These are phyloP conservation scores for Brachyalestes nurse DNA, from an alignment of 2,797 vertebrate genomes.

Conservation along the genomic window DNA sequence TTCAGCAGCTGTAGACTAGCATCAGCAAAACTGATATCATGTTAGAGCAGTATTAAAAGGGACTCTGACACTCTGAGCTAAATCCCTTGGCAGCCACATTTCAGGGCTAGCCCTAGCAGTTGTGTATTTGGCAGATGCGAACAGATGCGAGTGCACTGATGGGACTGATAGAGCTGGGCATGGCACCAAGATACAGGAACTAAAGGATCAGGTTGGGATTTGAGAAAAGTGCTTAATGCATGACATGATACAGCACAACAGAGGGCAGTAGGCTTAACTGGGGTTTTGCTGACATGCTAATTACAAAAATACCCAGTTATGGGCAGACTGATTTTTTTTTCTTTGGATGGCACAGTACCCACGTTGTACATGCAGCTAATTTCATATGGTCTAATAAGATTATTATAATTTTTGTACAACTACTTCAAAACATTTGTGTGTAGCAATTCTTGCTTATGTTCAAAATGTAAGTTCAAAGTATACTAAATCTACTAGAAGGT, in stretches of 20 bases:
- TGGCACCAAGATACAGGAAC: constrained; percentile 15
- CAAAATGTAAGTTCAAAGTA: no score
- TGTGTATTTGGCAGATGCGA: constrained; percentile 23
- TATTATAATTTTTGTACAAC: no score
- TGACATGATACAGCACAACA: not conserved
- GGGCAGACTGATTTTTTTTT: no score
- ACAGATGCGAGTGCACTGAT: constrained; percentile 33
- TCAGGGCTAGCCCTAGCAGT: not conserved
- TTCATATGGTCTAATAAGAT: no score
- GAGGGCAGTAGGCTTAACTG: not conserved
- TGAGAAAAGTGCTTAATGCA: not conserved
- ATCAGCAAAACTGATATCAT: constrained; percentile 7
- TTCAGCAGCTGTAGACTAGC: not conserved
- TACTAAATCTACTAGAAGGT: no score
- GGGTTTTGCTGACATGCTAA: constrained; percentile 16
- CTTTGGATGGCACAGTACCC: no score
- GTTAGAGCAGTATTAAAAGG: constrained; percentile 21
- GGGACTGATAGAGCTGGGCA: constrained; percentile 29
- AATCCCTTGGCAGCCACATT: constrained; percentile 10
- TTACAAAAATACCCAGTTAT: not conserved
- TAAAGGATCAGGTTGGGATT: constrained; percentile 20
- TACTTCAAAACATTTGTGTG: no score
- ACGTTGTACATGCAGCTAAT: not conserved
- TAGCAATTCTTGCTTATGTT: no score
- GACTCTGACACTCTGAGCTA: constrained; percentile 23